Evolutionary conservation across 2,888 invertebrate genomes (phyloP).

Genomic region (Rambutsinella grinnellia): DNA sequence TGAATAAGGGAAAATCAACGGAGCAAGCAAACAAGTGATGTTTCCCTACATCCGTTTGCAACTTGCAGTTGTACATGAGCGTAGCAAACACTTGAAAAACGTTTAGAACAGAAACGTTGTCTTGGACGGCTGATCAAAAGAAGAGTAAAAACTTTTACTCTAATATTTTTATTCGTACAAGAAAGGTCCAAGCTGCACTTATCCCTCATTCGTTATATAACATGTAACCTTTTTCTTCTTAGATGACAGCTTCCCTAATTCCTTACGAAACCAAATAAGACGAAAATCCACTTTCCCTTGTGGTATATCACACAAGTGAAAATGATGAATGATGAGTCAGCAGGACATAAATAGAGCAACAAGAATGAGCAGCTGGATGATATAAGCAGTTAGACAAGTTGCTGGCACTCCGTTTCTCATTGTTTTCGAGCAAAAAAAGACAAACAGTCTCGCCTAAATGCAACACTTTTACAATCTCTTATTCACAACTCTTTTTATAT

Average conservation of each 20-base stretch:
- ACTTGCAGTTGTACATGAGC: no score
- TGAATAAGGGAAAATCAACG: slow-evolving; percentile 28
- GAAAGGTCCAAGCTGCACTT: no score
- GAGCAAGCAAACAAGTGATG: slow-evolving; percentile 48
- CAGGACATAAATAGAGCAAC: slow-evolving; percentile 58
- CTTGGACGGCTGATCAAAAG: background rate
- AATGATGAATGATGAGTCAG: slow-evolving; percentile 63
- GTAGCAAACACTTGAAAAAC: no score
- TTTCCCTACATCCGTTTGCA: slow-evolving; percentile 33
- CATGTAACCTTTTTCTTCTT: background rate
- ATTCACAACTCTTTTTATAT: background rate
- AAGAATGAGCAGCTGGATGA: slow-evolving; percentile 25
- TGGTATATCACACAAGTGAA: no score
- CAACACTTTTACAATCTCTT: no score
- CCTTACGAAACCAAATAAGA: background rate
- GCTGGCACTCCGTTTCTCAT: background rate
- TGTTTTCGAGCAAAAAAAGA: background rate
- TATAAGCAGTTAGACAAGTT: slow-evolving; percentile 14
- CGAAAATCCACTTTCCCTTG: background rate
- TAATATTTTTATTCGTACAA: no score
- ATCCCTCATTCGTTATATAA: background rate
- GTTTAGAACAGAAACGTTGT: background rate
- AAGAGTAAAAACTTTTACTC: no score
- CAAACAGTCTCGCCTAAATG: no score
- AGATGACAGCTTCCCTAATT: background rate